phyloP scores from a whole-genome alignment of 2,113 vertebrate species.

The Petroica traversi region DNA sequence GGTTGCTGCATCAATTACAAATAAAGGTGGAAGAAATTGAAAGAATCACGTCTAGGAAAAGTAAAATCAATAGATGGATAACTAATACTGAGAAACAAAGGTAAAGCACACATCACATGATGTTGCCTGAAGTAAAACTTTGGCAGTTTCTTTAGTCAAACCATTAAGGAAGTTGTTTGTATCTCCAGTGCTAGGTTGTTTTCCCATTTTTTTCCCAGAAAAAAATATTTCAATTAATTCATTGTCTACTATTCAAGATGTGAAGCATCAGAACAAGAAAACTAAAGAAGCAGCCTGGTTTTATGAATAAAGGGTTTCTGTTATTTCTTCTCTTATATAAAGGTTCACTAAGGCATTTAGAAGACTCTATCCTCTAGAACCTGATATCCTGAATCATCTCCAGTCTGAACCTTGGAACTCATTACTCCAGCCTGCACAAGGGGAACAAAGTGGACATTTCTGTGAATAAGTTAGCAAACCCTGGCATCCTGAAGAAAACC shows the following conservation, averaged over 20 bases:
- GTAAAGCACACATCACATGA: neutral
- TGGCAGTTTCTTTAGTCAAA: neutral
- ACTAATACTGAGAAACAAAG: neutral
- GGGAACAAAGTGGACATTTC: neutral
- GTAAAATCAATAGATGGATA: neutral
- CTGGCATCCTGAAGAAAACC: neutral
- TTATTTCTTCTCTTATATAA: neutral
- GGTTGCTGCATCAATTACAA: neutral
- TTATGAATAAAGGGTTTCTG: neutral
- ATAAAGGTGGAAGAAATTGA: neutral
- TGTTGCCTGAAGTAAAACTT: neutral
- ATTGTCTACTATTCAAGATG: neutral
- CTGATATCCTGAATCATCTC: neutral
- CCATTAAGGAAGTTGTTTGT: neutral
- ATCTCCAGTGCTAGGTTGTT: neutral
- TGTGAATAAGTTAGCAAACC: neutral
- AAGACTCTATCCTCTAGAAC: neutral
- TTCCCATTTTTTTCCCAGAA: neutral
- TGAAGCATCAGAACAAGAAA: neutral
- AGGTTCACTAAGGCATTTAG: neutral
- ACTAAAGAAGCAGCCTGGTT: neutral
- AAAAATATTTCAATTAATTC: neutral
- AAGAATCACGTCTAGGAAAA: neutral
- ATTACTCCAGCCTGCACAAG: neutral
- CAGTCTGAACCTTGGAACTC: neutral